phyloP scores from a whole-genome alignment of 2,797 vertebrate genomes.

The Aplochiton taeniatus region DNA sequence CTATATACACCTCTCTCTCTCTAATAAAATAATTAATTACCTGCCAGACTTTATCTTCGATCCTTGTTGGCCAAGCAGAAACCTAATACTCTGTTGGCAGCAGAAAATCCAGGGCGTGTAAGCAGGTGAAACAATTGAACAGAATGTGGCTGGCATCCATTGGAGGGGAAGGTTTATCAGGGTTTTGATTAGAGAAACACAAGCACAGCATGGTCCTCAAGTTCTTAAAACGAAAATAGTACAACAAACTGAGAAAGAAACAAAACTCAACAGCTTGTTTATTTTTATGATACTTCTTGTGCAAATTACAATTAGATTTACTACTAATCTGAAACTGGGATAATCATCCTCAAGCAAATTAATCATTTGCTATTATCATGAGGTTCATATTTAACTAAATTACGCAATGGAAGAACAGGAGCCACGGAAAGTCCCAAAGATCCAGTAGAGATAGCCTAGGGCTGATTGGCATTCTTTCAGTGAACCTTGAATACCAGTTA shows the following conservation, averaged over 20 bases:
- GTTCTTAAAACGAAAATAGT: no score
- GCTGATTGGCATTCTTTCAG: background rate
- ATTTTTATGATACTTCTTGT: no score
- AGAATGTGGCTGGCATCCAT: background rate
- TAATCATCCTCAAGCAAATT: no score
- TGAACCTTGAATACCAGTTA: background rate
- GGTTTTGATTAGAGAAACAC: background rate
- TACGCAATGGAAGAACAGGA: no score
- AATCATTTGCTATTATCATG: no score
- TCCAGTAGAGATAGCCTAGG: background rate
- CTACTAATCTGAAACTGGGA: no score
- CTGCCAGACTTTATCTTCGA: slow-evolving; percentile 1
- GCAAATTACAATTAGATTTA: no score
- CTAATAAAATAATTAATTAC: background rate
- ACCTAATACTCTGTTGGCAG: background rate
- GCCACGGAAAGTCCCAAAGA: background rate
- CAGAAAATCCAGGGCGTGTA: background rate
- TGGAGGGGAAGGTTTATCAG: background rate
- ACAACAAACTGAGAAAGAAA: no score
- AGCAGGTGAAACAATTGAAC: background rate
- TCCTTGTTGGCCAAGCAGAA: background rate
- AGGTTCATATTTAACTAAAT: slow-evolving; percentile 5
- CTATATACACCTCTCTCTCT: no score
- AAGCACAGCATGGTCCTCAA: no score
- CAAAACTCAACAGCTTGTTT: no score